Evolutionary conservation across 2,888 invertebrate genomes (phyloP).

Genomic region (Lagria hirta): DNA sequence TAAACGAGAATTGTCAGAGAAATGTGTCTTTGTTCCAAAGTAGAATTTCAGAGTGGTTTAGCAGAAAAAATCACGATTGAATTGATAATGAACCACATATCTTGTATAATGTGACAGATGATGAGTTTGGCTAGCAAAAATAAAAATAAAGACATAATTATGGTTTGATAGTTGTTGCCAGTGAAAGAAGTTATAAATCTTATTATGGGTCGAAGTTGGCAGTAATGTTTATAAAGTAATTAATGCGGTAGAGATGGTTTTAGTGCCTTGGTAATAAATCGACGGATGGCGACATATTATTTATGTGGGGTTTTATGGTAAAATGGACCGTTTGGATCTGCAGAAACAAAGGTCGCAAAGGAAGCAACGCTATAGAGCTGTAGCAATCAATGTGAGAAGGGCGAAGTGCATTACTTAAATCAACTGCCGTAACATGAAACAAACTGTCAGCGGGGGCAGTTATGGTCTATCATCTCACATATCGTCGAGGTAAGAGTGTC

Average conservation of each 20-base stretch:
- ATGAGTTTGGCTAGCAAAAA: too few relatives aligned
- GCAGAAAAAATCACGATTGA: too few relatives aligned
- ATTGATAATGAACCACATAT: too few relatives aligned
- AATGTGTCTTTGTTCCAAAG: too few relatives aligned
- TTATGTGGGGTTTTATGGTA: conserved; percentile 42
- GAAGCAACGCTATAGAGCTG: conserved; percentile 43
- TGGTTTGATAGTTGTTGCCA: too few relatives aligned
- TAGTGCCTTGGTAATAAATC: conserved; percentile 42
- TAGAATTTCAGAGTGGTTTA: too few relatives aligned
- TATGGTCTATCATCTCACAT: conserved; percentile 53
- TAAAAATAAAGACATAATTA: too few relatives aligned
- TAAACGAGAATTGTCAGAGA: too few relatives aligned
- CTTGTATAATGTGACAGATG: too few relatives aligned
- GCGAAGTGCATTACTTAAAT: conserved; percentile 51
- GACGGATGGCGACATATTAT: conserved; percentile 43
- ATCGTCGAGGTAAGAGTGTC: conserved; percentile 52
- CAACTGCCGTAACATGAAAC: conserved; percentile 51
- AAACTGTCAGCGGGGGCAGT: conserved; percentile 52
- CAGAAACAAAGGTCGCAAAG: conserved; percentile 42
- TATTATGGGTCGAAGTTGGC: conserved; percentile 19
- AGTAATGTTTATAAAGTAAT: conserved; percentile 36
- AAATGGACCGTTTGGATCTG: conserved; percentile 36
- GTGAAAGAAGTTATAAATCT: conserved; percentile 16
- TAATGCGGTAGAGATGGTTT: conserved; percentile 41
- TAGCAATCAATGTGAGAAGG: conserved; percentile 45